Evolutionary conservation across 2,113 vertebrate genomes (phyloP).

Genomic region (Crotalus horridus): DNA sequence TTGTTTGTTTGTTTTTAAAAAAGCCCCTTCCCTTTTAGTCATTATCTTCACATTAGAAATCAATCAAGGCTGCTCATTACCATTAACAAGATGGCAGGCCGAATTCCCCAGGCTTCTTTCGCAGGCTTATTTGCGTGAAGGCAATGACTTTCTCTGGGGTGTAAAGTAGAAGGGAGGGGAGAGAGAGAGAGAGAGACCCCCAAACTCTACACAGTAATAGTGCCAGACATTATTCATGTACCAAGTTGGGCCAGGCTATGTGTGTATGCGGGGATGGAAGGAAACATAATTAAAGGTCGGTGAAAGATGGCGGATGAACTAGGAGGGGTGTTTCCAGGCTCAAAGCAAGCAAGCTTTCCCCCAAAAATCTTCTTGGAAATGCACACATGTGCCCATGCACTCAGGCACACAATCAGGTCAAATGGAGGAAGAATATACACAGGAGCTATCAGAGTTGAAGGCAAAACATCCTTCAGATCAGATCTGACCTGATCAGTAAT

Average conservation of each 20-base stretch:
- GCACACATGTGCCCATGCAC: neutral
- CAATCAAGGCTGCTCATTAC: conserved; percentile 51
- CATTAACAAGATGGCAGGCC: conserved; percentile 46
- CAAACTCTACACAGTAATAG: conserved; percentile 44
- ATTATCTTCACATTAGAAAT: conserved; percentile 74
- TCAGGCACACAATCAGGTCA: neutral
- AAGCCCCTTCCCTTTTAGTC: conserved; percentile 49
- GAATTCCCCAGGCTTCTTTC: conserved; percentile 42
- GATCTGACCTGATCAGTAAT: neutral
- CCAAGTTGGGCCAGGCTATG: neutral
- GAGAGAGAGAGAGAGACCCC: conserved; percentile 51
- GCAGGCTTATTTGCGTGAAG: conserved; percentile 42
- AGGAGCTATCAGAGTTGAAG: neutral
- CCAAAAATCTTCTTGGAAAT: neutral
- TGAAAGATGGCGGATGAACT: neutral
- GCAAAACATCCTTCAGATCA: neutral
- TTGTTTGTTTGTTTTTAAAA: neutral
- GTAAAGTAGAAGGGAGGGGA: conserved; percentile 48
- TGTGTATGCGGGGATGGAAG: neutral
- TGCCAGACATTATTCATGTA: conserved; percentile 58
- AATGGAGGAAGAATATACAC: neutral
- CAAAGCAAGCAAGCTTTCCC: neutral
- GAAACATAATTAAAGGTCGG: conserved; percentile 44
- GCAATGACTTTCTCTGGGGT: conserved; percentile 55
- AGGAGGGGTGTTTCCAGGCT: neutral